Evolutionary conservation across 1,140 invertebrate genomes (phyloP), one percentile per base, ranked within the genome.

Genomic region (Trichonephila clavata): DNA sequence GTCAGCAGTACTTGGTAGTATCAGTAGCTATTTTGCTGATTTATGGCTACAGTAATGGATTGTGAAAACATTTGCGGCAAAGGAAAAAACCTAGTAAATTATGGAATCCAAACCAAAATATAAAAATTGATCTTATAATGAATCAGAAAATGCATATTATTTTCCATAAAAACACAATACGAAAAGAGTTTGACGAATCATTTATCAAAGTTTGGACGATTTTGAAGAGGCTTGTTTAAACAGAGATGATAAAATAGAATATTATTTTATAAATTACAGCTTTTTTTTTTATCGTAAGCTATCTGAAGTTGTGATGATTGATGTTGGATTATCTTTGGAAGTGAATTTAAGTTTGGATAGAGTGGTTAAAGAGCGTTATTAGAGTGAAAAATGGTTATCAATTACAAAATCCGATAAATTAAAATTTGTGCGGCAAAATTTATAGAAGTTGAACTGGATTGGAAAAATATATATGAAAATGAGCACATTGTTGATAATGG

Each of bases 1-100:
- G 43, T 57, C 81, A 43, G 27, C 50, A 57, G 0, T 84, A 16
- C 21, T 21, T 84, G 2, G 81, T 84, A 14, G 16, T 21, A 84
- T 84, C 1, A 21, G 81, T 21, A 43, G 21, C 39, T 27, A 57
- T 50, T 43, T 10, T 57, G 13, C 81, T 84, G 81, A 84, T 84
- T 84, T 84, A 84, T 84, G 21, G 20, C 39, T 16, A 14, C 5
- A 57, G 50, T 84, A 84, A 84, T 84, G 81, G 81, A 84, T 84
- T 50, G 81, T 21, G 81, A 84, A 84, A 84, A 84, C 81, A 84
- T 32, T 50, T 43, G 21, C 21, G 81, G 21, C 6, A 0, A 77
- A 57, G 10, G n/a, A 8, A 7, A 83, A 84, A 84, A 57, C 21
- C 43, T 7, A 84, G 32, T 50, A 84, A 84, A 84, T 84, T 84